Evolutionary conservation across 1,140 invertebrate species (phyloP).

Genomic region (Caerostris darwini): DNA sequence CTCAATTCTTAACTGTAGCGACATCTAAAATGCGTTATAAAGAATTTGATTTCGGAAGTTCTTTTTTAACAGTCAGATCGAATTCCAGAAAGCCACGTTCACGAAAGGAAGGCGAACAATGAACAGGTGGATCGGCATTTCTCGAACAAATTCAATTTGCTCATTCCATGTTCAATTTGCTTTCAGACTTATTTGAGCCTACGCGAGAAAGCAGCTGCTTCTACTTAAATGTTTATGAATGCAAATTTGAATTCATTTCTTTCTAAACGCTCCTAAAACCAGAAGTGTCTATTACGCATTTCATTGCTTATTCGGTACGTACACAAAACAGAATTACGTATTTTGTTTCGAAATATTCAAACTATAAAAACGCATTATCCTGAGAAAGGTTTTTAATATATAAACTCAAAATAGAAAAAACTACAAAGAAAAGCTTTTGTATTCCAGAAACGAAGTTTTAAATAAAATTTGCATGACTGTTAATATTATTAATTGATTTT

Average conservation of each 20-base stretch:
- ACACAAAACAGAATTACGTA: too few species aligned
- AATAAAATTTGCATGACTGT: too few species aligned
- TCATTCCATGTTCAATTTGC: conserved; percentile 30
- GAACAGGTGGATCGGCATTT: conserved; percentile 11
- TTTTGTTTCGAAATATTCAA: too few species aligned
- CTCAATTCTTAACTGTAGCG: conserved; percentile 20
- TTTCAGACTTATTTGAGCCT: neutral
- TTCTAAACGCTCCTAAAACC: neutral
- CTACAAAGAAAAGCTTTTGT: too few species aligned
- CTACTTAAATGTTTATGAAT: neutral
- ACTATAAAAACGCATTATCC: too few species aligned
- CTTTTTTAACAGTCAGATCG: conserved; percentile 32
- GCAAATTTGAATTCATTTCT: neutral
- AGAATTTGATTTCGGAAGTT: conserved; percentile 62
- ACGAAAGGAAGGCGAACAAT: neutral
- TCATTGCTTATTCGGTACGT: neutral
- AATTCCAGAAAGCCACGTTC: conserved; percentile 40
- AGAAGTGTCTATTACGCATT: neutral
- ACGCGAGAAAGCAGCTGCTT: neutral
- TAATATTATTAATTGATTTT: too few species aligned
- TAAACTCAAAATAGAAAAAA: too few species aligned
- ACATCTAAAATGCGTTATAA: conserved; percentile 47
- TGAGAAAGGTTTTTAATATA: too few species aligned
- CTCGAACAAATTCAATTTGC: conserved; percentile 47
- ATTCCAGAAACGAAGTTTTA: too few species aligned